Evolutionary conservation across 1,140 invertebrate species (phyloP), one percentile per base, ranked within the genome.

Genomic region (Drosophila trapezifrons): DNA sequence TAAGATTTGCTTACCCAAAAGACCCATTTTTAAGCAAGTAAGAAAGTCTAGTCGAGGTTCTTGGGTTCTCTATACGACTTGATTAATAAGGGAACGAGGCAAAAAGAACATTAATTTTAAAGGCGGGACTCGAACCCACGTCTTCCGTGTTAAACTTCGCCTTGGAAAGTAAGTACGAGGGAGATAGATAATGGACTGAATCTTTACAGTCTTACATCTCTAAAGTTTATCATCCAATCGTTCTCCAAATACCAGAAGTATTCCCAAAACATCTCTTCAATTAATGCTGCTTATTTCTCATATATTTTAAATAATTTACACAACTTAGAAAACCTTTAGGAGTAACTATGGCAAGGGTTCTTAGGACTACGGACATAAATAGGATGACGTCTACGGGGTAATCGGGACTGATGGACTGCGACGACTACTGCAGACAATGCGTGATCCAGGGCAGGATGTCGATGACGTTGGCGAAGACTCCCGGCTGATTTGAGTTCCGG

Each of bases 391-490:
- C 18, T 42, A n/a, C 10, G 32, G 35, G 0, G 18, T 42, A 8
- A 42, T 52, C 22, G 9, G 64, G 64, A 9, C 13, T 60, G 49
- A 70, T 69, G 63, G 54, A 17, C 15, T 10, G 29, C 17, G 10
- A 32, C 3, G 20, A 29, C 43, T 66, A 89, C 40, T 89, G 60
- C 10, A 92, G 76, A 43, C 85, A 85, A 29, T 87, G 80, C 0
- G 80, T 91, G 32, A 92, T 92, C 91, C 91, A 92, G 37, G 89
- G 89, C 45, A 92, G 55, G 81, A 90, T 87, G 20, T 91, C 63
- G 13, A 80, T 54, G 3, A 92, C 78, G 22, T 79, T 92, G 9
- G 91, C 75, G 38, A 91, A 92, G 12, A 92, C 74, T 10, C 90
- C 90, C 0, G 91, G 91, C 32, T 90, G 71, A n/a, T n/a, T n/a